A percentile compares a stretch with the other conserved stretches of the same genome.
These are phyloP conservation scores for Tenualosa thibaudeaui DNA, from an alignment of 2,797 vertebrate genomes.

Conservation along the genomic window DNA sequence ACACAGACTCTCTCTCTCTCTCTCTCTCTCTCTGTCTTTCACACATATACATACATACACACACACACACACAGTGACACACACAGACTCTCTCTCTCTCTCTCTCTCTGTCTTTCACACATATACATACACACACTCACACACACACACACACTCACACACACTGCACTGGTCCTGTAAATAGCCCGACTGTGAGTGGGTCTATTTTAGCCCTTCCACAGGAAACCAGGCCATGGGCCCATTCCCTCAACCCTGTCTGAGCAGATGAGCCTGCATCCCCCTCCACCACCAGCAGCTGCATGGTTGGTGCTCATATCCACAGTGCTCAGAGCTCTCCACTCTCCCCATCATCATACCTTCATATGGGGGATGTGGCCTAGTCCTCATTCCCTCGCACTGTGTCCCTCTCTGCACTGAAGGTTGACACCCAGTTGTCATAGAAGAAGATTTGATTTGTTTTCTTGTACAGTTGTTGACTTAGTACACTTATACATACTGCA, in stretches of 20 bases:
- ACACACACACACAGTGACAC: constrained; percentile 51
- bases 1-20: constrained; percentile 34
- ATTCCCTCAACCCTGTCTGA: constrained; percentile 45
- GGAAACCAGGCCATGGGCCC: constrained; percentile 77
- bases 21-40: constrained; percentile 14
- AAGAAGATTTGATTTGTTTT: background rate
- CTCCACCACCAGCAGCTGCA: background rate
- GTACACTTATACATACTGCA: background rate
- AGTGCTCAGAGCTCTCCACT: constrained; percentile 42
- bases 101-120: constrained; percentile 52
- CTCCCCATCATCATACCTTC: background rate
- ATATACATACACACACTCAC: constrained; percentile 48
- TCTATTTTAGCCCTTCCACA: constrained; percentile 80
- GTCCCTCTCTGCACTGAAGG: background rate
- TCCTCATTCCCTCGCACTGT: background rate
- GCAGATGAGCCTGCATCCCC: constrained; percentile 40
- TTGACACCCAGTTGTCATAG: background rate
- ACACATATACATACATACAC: constrained; percentile 64
- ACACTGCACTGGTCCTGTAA: constrained; percentile 76
- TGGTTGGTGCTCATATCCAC: background rate
- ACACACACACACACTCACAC: constrained; percentile 61
- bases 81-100: constrained; percentile 49
- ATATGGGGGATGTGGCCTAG: background rate
- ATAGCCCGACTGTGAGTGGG: constrained; percentile 76
- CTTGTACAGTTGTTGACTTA: no score